Conservation (phyloP, 2,797 vertebrate genomes). For the Bradypodion pumilum region DNA sequence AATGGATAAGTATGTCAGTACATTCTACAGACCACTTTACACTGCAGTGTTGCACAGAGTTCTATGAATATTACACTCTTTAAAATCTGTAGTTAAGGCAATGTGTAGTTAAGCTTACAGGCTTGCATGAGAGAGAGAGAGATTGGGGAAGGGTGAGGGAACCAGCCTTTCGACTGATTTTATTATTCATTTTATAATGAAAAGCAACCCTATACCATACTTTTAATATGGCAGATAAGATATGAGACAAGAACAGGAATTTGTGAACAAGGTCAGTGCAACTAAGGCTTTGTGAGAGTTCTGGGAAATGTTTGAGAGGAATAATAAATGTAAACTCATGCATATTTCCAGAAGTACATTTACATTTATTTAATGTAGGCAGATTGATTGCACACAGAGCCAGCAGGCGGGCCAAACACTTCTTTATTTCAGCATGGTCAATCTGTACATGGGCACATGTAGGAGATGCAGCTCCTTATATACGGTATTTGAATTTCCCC, state of each 20-base stretch:
- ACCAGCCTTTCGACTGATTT: not conserved
- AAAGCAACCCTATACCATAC: not conserved
- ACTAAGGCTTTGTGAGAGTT: not conserved
- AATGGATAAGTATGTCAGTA: constrained; percentile 27
- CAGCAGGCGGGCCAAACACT: too few species aligned
- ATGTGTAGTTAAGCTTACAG: not conserved
- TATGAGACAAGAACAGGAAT: not conserved
- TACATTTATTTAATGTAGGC: too few species aligned
- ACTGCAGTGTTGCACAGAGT: not conserved
- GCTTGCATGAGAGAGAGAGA: too few species aligned
- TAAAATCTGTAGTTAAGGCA: not conserved
- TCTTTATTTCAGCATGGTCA: too few species aligned
- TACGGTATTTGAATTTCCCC: too few species aligned
- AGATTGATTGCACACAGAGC: too few species aligned
- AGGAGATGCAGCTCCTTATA: too few species aligned
- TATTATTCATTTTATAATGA: constrained; percentile 3
- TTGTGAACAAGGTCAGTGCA: constrained; percentile 23
- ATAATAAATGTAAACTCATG: constrained; percentile 7
- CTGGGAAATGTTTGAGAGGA: constrained; percentile 18
- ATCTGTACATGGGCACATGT: too few species aligned
- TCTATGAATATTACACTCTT: not conserved
- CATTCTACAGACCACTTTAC: constrained; percentile 39
- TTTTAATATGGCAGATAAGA: constrained; percentile 12
- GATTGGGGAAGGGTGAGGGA: not conserved
- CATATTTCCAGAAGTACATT: constrained; percentile 16